phyloP scores from a whole-genome alignment of 2,113 vertebrate species.

The Sus scrofa region DNA sequence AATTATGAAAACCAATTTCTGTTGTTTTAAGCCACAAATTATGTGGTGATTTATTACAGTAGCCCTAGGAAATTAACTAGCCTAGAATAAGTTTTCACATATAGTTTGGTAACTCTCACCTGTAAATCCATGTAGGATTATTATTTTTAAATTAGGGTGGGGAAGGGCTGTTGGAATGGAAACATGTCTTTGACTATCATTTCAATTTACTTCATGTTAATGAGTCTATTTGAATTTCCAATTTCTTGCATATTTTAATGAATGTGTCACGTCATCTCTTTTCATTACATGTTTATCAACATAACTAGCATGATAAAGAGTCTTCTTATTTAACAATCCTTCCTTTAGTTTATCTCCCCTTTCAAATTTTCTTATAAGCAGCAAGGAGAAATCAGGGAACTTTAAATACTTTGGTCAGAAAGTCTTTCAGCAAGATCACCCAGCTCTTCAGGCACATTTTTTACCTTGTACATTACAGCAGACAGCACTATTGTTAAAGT shows the following conservation, averaged over 20 bases:
- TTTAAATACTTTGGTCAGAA: slow-evolving; percentile 57
- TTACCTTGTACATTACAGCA: not conserved
- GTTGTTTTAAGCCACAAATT: not conserved
- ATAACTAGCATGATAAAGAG: not conserved
- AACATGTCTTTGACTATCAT: not conserved
- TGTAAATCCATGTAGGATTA: not conserved
- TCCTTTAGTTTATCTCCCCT: not conserved
- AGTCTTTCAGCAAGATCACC: not conserved
- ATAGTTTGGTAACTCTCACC: not conserved
- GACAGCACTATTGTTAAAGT: not conserved
- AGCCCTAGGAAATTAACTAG: not conserved
- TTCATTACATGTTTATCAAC: not conserved
- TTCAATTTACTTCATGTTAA: not conserved
- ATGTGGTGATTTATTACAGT: not conserved
- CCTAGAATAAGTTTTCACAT: not conserved
- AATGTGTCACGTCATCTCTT: not conserved
- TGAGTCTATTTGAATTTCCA: not conserved
- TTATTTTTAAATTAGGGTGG: not conserved
- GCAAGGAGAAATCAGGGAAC: not conserved
- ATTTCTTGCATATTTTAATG: not conserved
- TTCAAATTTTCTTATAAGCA: not conserved
- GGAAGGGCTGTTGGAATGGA: not conserved
- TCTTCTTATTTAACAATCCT: not conserved
- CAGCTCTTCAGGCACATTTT: not conserved
- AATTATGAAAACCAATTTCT: not conserved